These are phyloP conservation scores for Drosophila pectinifera DNA, from an alignment of 1,140 invertebrate species.

Conservation along the genomic window DNA sequence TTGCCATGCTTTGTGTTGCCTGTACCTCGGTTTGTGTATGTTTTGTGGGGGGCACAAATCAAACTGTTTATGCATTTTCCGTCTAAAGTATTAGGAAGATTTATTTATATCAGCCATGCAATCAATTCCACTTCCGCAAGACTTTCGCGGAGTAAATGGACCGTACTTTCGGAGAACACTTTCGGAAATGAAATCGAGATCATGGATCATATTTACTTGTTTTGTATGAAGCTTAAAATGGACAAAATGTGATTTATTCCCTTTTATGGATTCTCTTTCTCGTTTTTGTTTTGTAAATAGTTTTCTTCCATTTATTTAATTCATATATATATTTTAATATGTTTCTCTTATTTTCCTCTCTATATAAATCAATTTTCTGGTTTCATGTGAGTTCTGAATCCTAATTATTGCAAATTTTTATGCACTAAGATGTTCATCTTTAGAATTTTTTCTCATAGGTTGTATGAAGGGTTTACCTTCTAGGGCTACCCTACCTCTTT, in stretches of 20 bases:
- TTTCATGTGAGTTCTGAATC: constrained; percentile 36
- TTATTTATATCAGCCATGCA: constrained; percentile 28
- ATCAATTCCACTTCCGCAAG: constrained; percentile 3
- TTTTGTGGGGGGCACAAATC: constrained; percentile 39
- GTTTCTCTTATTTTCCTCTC: constrained; percentile 39
- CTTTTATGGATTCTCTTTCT: constrained; percentile 37
- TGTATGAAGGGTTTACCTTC: constrained; percentile 43
- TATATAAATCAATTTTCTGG: constrained; percentile 39
- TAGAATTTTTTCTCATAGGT: constrained; percentile 47
- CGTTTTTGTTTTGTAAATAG: constrained; percentile 54
- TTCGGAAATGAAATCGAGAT: constrained; percentile 15
- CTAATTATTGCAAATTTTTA: constrained; percentile 61
- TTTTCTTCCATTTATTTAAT: constrained; percentile 56
- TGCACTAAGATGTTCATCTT: constrained; percentile 55
- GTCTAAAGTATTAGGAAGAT: constrained; percentile 57
- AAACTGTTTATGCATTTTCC: constrained; percentile 48
- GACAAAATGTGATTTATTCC: constrained; percentile 65
- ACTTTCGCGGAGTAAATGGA: constrained; percentile 16
- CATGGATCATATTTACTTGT: constrained; percentile 27
- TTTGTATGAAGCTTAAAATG: constrained; percentile 73
- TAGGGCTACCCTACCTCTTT: constrained; percentile 18
- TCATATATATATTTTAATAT: constrained; percentile 47
- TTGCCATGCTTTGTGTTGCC: constrained; percentile 56
- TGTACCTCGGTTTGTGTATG: constrained; percentile 51
- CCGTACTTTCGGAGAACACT: constrained; percentile 13